A percentile compares a stretch with the other conserved stretches of the same genome.
Conservation (phyloP, 2,113 vertebrate genomes). For the Monarcha castaneiventris region DNA sequence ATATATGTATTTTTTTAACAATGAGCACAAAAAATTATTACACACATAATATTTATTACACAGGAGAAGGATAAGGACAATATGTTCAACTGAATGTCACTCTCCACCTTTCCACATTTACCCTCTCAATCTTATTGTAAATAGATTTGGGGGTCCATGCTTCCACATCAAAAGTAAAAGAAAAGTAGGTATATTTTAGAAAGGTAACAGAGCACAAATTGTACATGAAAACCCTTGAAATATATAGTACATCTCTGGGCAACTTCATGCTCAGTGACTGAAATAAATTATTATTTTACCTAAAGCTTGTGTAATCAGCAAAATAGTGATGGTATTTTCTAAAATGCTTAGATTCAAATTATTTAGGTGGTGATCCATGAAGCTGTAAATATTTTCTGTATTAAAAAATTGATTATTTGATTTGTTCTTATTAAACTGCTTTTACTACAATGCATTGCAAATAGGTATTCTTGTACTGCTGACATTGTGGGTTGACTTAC, state of each 20-base stretch:
- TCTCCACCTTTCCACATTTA: neutral
- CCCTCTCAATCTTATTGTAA: neutral
- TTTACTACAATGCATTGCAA: neutral
- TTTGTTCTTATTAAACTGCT: neutral
- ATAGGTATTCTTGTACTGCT: neutral
- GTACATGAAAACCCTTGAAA: neutral
- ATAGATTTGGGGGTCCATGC: fast-evolving
- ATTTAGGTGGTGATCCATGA: neutral
- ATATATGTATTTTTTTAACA: neutral
- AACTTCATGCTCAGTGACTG: neutral
- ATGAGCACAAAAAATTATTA: neutral
- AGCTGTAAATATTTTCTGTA: neutral
- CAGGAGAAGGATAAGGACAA: neutral
- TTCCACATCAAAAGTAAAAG: neutral
- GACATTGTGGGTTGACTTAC: neutral
- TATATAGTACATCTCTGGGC: neutral
- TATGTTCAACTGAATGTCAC: neutral
- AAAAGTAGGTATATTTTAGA: neutral
- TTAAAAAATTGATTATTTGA: neutral
- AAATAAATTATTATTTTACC: neutral
- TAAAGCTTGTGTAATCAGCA: neutral
- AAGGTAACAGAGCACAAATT: neutral
- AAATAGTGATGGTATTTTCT: neutral
- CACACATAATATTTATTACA: neutral
- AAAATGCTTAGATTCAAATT: neutral